Base-by-base conservation (phyloP, 2,113 vertebrate species). In the Leucosticte australis region DNA sequence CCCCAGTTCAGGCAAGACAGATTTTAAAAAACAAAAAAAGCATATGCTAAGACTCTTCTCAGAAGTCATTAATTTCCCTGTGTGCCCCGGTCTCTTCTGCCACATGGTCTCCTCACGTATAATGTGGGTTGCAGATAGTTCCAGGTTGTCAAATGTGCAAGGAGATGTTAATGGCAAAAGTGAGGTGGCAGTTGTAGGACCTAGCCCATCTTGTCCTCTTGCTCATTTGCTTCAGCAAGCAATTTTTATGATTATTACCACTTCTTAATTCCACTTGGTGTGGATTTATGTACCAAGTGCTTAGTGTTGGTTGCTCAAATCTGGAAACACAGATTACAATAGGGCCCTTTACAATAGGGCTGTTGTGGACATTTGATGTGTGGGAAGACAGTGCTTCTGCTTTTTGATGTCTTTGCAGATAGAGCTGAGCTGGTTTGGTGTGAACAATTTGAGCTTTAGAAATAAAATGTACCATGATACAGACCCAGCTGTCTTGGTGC, bases 21-120 rank as follows among this genome's bases (percentile, higher is more conserved):
- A 16, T 76, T 74, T 17, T 33, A 44, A 15, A 68, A 33, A 42
- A 53, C 13, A 65, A 21, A 65, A 65, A 35, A 49, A 8, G 2
- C 14, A 4, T 24, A 14, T 35, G 20, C 26, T 87, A 5, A 41
- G 44, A 53, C 20, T 44, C 23, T 55, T 71, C 28, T 49, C 5
- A 10, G n/a, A 75, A 69, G 60, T n/a, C 14, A 30, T 21, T 12
- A 8, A 44, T 55, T 49, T 60, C 9, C n/a, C 55, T 13, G 1
- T 15, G 28, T 52, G 49, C 27, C 33, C n/a, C 35, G 30, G 11
- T 64, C 30, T 24, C 26, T 64, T 59, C 26, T 90, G 28, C 27
- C 15, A 4, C 1, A 0, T 22, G 39, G 31, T 35, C 22, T 33
- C 17, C 47, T 67, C 13, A 4, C 22, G 5, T 79, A 1, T 53